Conservation (phyloP, 2,113 vertebrate species). For the Neolamprologus cancellatus region DNA sequence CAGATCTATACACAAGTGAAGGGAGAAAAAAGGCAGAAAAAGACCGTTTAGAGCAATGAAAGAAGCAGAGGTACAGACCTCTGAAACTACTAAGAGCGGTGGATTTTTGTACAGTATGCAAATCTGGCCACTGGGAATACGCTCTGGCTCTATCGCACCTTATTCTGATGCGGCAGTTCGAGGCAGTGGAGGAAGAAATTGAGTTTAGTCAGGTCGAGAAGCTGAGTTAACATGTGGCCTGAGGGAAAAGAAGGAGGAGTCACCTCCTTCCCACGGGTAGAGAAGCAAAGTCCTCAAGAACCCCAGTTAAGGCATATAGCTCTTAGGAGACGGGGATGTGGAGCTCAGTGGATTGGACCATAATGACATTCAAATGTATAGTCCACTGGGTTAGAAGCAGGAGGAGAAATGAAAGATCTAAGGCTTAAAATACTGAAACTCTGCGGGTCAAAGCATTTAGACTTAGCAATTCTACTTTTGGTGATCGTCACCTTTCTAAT, state of each 20-base stretch:
- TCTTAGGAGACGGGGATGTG: slow-evolving; percentile 16
- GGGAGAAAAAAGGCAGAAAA: not conserved
- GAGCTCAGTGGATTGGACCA: slow-evolving; percentile 46
- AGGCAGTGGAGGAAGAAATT: slow-evolving; percentile 70
- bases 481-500: slow-evolving; percentile 23
- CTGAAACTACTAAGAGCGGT: slow-evolving; percentile 23
- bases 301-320: slow-evolving; percentile 12
- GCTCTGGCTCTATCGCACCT: slow-evolving; percentile 37
- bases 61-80: slow-evolving; percentile 5
- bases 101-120: slow-evolving; percentile 68
- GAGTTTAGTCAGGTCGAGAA: slow-evolving; percentile 66
- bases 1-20: slow-evolving; percentile 2
- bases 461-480: slow-evolving; percentile 9
- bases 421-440: slow-evolving; percentile 17
- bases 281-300: slow-evolving; percentile 43
- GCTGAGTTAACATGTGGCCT: slow-evolving; percentile 67
- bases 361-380: slow-evolving; percentile 49
- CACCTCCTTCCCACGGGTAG: slow-evolving; percentile 46
- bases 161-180: slow-evolving; percentile 66
- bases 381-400: slow-evolving; percentile 21
- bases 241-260: slow-evolving; percentile 52
- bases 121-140: slow-evolving; percentile 65
- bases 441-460: slow-evolving; percentile 20
- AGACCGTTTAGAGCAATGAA: slow-evolving; percentile 16
- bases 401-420: slow-evolving; percentile 12